A percentile compares a stretch with the other conserved stretches of the same genome.
These are phyloP conservation scores for Arremon aurantiirostris DNA, from an alignment of 2,797 vertebrate species.

Conservation along the genomic window DNA sequence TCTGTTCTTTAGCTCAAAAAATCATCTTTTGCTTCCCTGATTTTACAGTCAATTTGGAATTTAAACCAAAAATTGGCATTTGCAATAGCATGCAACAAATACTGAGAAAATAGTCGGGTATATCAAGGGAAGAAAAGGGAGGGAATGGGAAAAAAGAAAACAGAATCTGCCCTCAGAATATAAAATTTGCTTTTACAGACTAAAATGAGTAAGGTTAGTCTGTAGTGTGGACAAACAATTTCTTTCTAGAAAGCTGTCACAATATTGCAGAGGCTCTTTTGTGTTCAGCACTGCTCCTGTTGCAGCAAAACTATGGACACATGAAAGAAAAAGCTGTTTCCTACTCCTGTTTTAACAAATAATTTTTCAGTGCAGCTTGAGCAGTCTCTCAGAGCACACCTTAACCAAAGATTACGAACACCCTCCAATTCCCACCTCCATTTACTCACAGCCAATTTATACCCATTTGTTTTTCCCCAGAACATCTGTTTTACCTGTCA, in stretches of 20 bases:
- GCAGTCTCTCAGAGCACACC: neutral
- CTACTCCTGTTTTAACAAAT: neutral
- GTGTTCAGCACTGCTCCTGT: neutral
- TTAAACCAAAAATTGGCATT: neutral
- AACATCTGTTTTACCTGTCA: neutral
- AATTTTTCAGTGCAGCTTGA: neutral
- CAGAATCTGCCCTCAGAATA: neutral
- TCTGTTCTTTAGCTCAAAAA: neutral
- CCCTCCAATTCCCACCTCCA: neutral
- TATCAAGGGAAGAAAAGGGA: rapidly evolving
- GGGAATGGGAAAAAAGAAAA: neutral
- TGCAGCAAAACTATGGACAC: neutral
- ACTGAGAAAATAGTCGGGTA: neutral
- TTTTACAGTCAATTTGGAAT: neutral
- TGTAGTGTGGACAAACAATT: neutral
- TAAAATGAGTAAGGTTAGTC: neutral
- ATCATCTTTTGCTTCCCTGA: neutral
- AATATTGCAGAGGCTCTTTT: neutral
- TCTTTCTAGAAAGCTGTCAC: neutral
- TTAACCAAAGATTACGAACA: neutral
- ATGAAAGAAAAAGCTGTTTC: neutral
- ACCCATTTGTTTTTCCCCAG: neutral
- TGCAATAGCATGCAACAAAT: neutral
- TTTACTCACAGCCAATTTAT: neutral
- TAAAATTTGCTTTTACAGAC: neutral